Evolutionary conservation across 2,113 vertebrate species (phyloP).

Genomic region (Numida meleagris): DNA sequence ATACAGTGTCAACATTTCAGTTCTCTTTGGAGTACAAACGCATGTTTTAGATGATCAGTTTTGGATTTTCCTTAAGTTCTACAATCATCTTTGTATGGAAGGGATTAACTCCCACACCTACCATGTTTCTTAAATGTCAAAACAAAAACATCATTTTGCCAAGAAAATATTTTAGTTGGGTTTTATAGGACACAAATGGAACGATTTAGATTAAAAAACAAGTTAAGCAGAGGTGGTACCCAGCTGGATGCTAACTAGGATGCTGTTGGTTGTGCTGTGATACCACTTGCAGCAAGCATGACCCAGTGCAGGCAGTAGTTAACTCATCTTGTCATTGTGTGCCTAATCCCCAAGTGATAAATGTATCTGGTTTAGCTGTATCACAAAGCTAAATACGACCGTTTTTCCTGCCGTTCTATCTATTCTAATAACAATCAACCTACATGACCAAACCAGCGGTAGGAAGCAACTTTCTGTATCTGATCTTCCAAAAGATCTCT

Average conservation of each 20-base stretch:
- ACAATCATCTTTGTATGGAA: background rate
- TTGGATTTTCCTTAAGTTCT: background rate
- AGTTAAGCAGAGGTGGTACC: background rate
- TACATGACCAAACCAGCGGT: background rate
- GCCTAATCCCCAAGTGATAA: conserved; percentile 7
- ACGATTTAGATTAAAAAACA: background rate
- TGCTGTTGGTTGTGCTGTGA: background rate
- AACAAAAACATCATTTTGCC: background rate
- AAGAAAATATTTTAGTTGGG: background rate
- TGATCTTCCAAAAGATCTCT: background rate
- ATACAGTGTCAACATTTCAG: background rate
- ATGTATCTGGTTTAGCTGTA: background rate
- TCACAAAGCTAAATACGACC: background rate
- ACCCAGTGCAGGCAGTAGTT: background rate
- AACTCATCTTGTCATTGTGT: conserved; percentile 20
- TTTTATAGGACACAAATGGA: background rate
- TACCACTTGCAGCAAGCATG: background rate
- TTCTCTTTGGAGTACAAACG: background rate
- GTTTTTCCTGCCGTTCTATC: background rate
- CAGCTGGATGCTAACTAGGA: background rate
- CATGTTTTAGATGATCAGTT: background rate
- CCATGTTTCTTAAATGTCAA: background rate
- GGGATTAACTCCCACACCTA: background rate
- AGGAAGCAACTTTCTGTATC: background rate
- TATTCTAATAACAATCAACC: background rate